These are phyloP conservation scores for Taurulus bubalis DNA, from an alignment of 2,113 vertebrate genomes.

Conservation along the genomic window DNA sequence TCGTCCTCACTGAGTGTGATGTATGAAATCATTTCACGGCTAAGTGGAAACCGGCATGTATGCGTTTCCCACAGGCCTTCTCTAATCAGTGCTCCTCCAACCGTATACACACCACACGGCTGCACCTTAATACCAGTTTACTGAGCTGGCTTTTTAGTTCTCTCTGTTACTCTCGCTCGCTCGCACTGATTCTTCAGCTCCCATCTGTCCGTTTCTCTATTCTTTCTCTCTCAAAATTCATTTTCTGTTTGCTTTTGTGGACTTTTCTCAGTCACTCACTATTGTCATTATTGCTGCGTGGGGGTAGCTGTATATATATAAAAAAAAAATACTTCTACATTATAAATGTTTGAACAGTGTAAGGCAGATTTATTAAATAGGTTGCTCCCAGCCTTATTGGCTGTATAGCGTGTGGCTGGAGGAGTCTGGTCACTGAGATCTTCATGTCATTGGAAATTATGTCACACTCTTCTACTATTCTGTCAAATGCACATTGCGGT, in stretches of 20 bases:
- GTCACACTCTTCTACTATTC: background rate
- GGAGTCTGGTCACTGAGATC: background rate
- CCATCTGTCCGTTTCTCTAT: slow-evolving; percentile 59
- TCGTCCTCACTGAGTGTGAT: slow-evolving; percentile 62
- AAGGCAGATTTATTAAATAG: slow-evolving; percentile 5
- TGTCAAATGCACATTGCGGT: background rate
- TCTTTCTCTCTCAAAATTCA: slow-evolving; percentile 18
- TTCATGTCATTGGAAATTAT: slow-evolving; percentile 14
- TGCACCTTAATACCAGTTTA: slow-evolving; percentile 76
- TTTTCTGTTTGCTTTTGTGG: slow-evolving; percentile 21
- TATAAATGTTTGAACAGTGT: background rate
- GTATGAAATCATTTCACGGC: slow-evolving; percentile 74
- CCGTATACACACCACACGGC: slow-evolving; percentile 65
- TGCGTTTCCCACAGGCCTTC: slow-evolving; percentile 66
- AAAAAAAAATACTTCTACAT: slow-evolving; percentile 8
- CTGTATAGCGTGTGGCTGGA: background rate
- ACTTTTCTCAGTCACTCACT: slow-evolving; percentile 28
- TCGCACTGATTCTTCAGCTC: slow-evolving; percentile 39
- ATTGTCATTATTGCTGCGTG: slow-evolving; percentile 8
- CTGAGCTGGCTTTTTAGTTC: slow-evolving; percentile 71
- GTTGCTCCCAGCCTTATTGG: background rate
- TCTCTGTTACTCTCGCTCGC: slow-evolving; percentile 46
- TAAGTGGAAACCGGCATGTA: slow-evolving; percentile 69
- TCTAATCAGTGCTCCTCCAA: slow-evolving; percentile 76
- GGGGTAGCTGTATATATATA: too few relatives aligned